phyloP scores from a whole-genome alignment of 2,888 invertebrate genomes.

The Ormyrus pomaceus region DNA sequence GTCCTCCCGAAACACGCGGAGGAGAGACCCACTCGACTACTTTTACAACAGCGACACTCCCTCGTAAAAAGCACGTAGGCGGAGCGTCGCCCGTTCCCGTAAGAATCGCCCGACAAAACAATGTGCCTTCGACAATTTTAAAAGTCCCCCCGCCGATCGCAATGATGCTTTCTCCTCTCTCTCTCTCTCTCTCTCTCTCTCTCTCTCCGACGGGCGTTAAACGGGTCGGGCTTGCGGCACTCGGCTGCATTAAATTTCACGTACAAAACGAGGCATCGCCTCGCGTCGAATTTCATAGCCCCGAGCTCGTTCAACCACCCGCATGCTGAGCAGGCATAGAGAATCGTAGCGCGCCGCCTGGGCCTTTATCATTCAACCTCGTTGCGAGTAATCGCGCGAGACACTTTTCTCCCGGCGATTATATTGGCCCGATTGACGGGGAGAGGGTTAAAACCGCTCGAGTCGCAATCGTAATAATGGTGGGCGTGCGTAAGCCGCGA shows the following conservation, averaged over 20 bases:
- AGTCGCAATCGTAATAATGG: too few species aligned
- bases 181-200: too few species aligned
- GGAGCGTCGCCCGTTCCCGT: too few species aligned
- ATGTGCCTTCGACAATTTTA: background rate
- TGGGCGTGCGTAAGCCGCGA: too few species aligned
- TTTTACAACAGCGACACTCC: too few species aligned
- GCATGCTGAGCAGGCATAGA: constrained; percentile 1
- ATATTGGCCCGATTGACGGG: too few species aligned
- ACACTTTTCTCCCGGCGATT: too few species aligned
- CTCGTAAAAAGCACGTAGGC: too few species aligned
- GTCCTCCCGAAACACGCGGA: background rate
- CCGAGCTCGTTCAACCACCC: constrained; percentile 37
- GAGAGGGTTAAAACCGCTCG: too few species aligned
- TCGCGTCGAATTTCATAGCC: constrained; percentile 50
- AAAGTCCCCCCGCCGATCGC: background rate
- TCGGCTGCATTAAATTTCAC: constrained; percentile 49
- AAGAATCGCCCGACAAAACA: too few species aligned
- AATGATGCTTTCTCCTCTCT: background rate
- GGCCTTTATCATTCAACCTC: constrained; percentile 46
- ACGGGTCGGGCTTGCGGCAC: background rate
- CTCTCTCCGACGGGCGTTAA: too few species aligned
- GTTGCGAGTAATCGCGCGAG: constrained; percentile 14
- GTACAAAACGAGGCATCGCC: constrained; percentile 45
- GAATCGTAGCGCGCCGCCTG: constrained; percentile 9
- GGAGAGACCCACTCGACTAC: background rate